Conservation (phyloP, 2,797 vertebrate genomes). For the Rhodeus uyekii region DNA sequence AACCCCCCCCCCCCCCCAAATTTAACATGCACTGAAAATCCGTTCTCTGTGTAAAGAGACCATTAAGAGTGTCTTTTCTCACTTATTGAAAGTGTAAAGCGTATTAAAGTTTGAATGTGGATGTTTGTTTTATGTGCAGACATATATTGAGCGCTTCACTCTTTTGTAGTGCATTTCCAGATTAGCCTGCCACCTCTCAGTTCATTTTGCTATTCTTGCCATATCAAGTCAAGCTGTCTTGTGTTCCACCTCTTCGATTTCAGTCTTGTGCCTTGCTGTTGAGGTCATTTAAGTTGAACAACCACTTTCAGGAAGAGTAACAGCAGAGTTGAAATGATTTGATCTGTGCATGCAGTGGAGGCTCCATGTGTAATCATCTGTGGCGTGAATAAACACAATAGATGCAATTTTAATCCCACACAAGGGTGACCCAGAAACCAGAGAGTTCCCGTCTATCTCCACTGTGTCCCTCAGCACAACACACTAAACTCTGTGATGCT, state of each 20-base stretch:
- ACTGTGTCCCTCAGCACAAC: background rate
- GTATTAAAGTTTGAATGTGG: background rate
- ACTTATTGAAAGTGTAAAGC: constrained; percentile 1
- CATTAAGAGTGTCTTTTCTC: constrained; percentile 3
- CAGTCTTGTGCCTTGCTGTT: background rate
- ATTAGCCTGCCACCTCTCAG: background rate
- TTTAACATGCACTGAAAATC: constrained; percentile 3
- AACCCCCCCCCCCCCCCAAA: background rate
- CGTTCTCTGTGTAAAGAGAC: background rate
- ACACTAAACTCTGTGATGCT: background rate
- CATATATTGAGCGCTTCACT: background rate
- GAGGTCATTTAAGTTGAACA: constrained; percentile 7
- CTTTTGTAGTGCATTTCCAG: background rate
- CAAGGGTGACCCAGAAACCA: constrained; percentile 31
- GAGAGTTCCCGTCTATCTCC: background rate
- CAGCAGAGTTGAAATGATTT: constrained; percentile 16
- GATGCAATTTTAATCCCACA: constrained; percentile 26
- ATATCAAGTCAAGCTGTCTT: constrained; percentile 29
- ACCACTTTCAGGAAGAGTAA: constrained; percentile 2
- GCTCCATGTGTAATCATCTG: constrained; percentile 23
- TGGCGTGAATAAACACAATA: constrained; percentile 31
- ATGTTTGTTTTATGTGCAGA: background rate
- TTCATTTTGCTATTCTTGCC: background rate
- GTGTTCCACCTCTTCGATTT: constrained; percentile 12
- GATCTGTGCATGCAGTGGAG: constrained; percentile 22